A percentile compares a stretch with the other conserved stretches of the same genome.
Conservation (phyloP, 1,140 invertebrate genomes). For the Halictus rubicundus region DNA sequence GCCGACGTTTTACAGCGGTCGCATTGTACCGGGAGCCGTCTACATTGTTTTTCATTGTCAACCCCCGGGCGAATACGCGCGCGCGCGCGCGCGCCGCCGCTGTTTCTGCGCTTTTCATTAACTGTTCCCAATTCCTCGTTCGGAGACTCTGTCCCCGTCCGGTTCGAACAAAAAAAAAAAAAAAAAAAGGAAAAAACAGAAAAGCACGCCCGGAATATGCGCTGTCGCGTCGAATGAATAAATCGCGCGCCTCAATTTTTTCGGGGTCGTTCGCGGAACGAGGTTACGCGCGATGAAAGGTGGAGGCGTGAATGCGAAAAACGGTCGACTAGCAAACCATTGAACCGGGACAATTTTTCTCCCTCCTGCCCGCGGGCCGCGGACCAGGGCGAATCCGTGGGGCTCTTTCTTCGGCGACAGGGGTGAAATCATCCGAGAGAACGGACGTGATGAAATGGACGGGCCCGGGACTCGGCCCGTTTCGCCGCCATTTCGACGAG, state of each 20-base stretch:
- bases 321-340: background rate
- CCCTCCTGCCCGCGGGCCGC: too few species aligned
- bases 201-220: background rate
- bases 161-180: background rate
- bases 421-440: constrained; percentile 23
- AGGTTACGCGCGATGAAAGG: background rate
- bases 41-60: background rate
- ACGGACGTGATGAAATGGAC: background rate
- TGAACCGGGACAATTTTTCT: background rate
- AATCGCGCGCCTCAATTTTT: background rate
- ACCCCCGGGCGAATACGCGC: background rate
- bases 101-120: background rate
- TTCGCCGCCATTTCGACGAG: constrained; percentile 1
- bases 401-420: constrained; percentile 10
- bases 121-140: background rate
- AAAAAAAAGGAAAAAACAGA: background rate
- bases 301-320: background rate
- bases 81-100: too few species aligned
- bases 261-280: background rate
- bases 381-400: background rate
- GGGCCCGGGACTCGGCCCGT: constrained; percentile 5
- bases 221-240: background rate
- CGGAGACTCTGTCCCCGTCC: too few species aligned
- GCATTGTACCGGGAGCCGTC: background rate
- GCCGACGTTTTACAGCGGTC: background rate